Conservation (phyloP, 2,113 vertebrate genomes). For the Furnarius figulus region DNA sequence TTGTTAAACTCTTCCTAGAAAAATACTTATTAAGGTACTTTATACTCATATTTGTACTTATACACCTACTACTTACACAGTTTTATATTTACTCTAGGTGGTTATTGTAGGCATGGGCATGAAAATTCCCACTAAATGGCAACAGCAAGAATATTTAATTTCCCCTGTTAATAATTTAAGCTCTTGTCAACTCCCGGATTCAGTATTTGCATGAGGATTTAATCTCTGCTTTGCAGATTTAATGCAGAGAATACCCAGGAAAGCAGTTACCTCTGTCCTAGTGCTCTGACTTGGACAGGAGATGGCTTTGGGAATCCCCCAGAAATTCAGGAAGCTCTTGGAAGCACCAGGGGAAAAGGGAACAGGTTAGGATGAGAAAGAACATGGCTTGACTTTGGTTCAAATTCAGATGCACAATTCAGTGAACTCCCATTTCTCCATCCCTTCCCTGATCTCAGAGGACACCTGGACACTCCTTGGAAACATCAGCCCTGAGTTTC, state of each 20-base stretch:
- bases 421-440: neutral
- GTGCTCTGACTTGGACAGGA: neutral
- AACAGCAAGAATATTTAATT: constrained; percentile 28
- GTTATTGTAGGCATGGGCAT: neutral
- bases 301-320: neutral
- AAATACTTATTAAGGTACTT: neutral
- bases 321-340: neutral
- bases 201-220: neutral
- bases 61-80: too few relatives aligned
- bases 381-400: neutral
- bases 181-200: neutral
- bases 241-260: neutral
- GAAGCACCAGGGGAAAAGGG: neutral
- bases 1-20: neutral
- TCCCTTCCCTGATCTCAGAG: neutral
- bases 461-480: neutral
- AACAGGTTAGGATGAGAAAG: neutral
- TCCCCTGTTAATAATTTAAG: neutral
- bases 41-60: too few relatives aligned
- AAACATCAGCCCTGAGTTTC: neutral
- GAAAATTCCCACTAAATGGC: constrained; percentile 12
- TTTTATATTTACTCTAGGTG: too few relatives aligned
- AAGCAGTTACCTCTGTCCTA: neutral
- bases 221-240: neutral
- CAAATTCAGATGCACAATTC: neutral